These are phyloP conservation scores for Sminthopsis crassicaudata DNA, from an alignment of 2,113 vertebrate genomes.

Conservation along the genomic window DNA sequence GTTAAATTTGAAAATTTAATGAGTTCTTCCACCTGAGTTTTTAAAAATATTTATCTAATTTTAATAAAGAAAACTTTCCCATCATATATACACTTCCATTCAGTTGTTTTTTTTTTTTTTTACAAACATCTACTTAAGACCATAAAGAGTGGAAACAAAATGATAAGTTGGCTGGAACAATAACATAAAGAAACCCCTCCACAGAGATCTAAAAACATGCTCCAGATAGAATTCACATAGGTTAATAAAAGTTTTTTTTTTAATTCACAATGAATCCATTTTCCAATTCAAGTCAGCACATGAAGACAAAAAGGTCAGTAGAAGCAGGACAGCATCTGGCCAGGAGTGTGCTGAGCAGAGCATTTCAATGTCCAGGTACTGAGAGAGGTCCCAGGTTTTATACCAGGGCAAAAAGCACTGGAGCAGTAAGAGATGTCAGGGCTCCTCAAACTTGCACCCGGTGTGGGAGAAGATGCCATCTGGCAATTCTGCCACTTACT, in stretches of 20 bases:
- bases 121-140: slow-evolving; percentile 10
- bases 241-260: not conserved
- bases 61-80: slow-evolving; percentile 35
- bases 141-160: not conserved
- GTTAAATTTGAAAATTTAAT: slow-evolving; percentile 66
- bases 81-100: slow-evolving; percentile 42
- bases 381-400: not conserved
- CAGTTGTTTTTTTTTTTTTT: slow-evolving; percentile 52
- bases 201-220: not conserved
- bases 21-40: slow-evolving; percentile 55
- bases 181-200: not conserved
- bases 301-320: not conserved
- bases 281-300: not conserved
- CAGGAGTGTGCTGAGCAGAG: not conserved
- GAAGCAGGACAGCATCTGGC: not conserved
- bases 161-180: not conserved
- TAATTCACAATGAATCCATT: not conserved
- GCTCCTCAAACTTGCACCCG: not conserved
- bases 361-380: not conserved
- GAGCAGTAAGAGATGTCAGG: not conserved
- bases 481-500: not conserved
- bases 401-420: not conserved
- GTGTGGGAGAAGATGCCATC: not conserved
- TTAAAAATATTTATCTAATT: slow-evolving; percentile 67
- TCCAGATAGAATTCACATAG: not conserved